These are phyloP conservation scores for Drosophila cardini DNA, from an alignment of 1,140 invertebrate species.

Conservation along the genomic window DNA sequence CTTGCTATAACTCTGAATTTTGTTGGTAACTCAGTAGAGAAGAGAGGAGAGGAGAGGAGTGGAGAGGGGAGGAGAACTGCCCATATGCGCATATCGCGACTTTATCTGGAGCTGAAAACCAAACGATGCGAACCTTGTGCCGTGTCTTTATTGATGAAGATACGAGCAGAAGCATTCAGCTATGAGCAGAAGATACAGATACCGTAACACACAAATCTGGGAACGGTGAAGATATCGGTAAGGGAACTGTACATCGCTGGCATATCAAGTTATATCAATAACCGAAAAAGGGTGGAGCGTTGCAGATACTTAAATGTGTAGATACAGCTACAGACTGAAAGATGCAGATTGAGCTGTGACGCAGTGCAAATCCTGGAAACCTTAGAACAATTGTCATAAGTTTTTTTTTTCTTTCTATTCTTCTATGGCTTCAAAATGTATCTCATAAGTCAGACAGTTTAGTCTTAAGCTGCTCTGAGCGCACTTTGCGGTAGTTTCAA, in stretches of 20 bases:
- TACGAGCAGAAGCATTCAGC: slow-evolving; percentile 59
- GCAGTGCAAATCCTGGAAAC: slow-evolving; percentile 43
- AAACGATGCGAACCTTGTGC: slow-evolving; percentile 68
- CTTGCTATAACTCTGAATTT: too few relatives aligned
- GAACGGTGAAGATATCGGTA: neutral
- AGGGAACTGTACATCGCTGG: neutral
- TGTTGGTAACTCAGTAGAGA: slow-evolving; percentile 20
- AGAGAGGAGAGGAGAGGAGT: slow-evolving; percentile 38
- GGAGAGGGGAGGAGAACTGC: slow-evolving; percentile 39
- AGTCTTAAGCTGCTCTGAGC: slow-evolving; percentile 39
- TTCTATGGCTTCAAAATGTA: slow-evolving; percentile 64
- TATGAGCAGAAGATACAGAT: slow-evolving; percentile 59
- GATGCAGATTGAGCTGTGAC: slow-evolving; percentile 50
- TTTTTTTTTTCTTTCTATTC: neutral
- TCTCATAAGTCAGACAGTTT: slow-evolving; percentile 47
- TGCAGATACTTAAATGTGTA: slow-evolving; percentile 19
- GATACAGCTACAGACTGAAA: slow-evolving; percentile 8
- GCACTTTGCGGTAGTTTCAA: slow-evolving; percentile 76
- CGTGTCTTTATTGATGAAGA: slow-evolving; percentile 82
- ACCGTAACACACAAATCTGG: slow-evolving; percentile 63
- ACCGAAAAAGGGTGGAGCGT: slow-evolving; percentile 83
- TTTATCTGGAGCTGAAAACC: slow-evolving; percentile 72
- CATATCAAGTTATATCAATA: slow-evolving; percentile 84
- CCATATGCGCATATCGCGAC: slow-evolving; percentile 81
- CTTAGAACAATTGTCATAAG: slow-evolving; percentile 34